phyloP scores from a whole-genome alignment of 2,888 invertebrate genomes.

The Fragum whitleyi region DNA sequence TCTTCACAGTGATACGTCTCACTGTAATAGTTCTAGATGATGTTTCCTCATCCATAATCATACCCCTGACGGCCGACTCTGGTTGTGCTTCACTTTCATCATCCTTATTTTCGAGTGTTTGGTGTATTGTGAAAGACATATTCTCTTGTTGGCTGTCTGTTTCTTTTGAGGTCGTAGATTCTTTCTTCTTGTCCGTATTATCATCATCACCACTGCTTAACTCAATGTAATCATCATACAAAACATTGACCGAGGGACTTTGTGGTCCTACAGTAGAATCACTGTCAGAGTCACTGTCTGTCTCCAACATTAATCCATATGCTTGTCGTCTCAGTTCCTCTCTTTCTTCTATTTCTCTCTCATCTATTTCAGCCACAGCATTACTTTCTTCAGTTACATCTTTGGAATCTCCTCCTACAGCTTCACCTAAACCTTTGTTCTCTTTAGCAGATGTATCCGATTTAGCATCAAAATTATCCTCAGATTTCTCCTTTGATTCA shows the following conservation, averaged over 20 bases:
- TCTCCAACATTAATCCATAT: slow-evolving; percentile 52
- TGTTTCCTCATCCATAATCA: neutral
- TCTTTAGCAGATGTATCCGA: no score
- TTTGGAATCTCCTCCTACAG: neutral
- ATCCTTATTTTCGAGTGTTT: no score
- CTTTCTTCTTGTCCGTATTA: slow-evolving; percentile 18
- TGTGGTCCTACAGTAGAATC: slow-evolving; percentile 35
- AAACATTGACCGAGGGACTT: slow-evolving; percentile 34
- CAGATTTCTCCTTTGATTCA: no score
- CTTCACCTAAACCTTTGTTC: no score
- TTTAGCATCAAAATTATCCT: no score
- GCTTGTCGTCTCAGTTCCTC: slow-evolving; percentile 54
- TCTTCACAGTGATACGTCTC: neutral
- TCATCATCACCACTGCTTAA: slow-evolving; percentile 48
- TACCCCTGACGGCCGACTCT: neutral
- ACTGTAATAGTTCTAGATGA: neutral
- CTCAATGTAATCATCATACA: slow-evolving; percentile 62
- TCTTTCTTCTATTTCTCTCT: slow-evolving; percentile 44
- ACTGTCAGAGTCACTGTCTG: slow-evolving; percentile 56
- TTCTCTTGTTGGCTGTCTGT: neutral
- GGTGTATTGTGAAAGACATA: no score
- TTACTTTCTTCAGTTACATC: neutral
- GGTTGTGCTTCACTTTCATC: neutral
- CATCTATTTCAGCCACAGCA: slow-evolving; percentile 10
- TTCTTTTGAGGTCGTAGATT: neutral